Evolutionary conservation across 2,797 vertebrate species (phyloP).

Genomic region (Knipowitschia caucasica): DNA sequence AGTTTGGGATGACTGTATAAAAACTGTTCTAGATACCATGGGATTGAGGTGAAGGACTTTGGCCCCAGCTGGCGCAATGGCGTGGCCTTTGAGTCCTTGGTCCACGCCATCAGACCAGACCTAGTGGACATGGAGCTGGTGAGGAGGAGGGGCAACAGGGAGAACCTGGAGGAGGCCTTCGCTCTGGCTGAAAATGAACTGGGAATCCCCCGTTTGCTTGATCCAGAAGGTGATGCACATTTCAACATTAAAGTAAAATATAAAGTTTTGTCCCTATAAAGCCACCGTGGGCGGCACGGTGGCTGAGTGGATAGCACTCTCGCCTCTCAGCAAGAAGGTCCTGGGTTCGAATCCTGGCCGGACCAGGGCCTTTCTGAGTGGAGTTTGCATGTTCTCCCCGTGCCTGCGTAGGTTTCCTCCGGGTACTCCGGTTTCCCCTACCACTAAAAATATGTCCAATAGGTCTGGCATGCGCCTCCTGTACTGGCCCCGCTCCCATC

Average conservation of each 20-base stretch:
- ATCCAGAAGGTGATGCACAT: conserved; percentile 87
- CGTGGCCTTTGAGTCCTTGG: conserved; percentile 89
- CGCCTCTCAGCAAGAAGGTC: too few species aligned
- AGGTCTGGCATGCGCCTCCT: too few species aligned
- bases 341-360: too few species aligned
- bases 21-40: conserved; percentile 76
- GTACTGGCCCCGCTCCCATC: too few species aligned
- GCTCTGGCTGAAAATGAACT: conserved; percentile 88
- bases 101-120: conserved; percentile 92
- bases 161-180: conserved; percentile 94
- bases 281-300: too few species aligned
- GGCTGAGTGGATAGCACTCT: too few species aligned
- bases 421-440: too few species aligned
- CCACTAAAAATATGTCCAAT: too few species aligned
- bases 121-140: conserved; percentile 90
- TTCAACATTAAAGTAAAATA: background rate
- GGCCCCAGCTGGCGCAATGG: conserved; percentile 93
- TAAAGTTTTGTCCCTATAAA: too few species aligned
- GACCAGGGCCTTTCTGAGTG: too few species aligned
- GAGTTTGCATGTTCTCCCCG: too few species aligned
- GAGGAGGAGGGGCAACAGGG: conserved; percentile 80
- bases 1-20: background rate
- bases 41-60: conserved; percentile 95
- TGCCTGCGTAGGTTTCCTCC: too few species aligned
- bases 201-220: conserved; percentile 93